A percentile compares a stretch with the other conserved stretches of the same genome.
These are phyloP conservation scores for Tachysurus vachellii DNA, from an alignment of 2,113 vertebrate species.

Conservation along the genomic window DNA sequence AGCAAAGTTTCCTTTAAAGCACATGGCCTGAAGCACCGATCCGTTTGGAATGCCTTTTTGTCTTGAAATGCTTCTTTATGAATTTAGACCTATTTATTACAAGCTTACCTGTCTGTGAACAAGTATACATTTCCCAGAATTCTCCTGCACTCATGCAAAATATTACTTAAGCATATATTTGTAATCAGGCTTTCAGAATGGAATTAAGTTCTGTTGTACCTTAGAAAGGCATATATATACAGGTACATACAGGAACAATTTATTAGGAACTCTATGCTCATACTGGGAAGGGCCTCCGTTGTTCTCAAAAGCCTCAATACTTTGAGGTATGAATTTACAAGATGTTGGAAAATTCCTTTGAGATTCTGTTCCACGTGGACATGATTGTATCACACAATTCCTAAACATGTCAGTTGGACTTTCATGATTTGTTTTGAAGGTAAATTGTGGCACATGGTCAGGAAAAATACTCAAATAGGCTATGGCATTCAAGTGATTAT, in stretches of 20 bases:
- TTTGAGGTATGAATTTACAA: too few relatives aligned
- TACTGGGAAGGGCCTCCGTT: not conserved
- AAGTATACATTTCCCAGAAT: constrained; percentile 2
- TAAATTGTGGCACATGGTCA: too few relatives aligned
- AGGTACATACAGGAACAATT: too few relatives aligned
- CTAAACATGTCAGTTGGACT: too few relatives aligned
- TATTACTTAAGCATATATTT: not conserved
- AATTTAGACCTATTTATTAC: constrained; percentile 35
- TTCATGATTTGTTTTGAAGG: too few relatives aligned
- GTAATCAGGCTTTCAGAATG: not conserved
- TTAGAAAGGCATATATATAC: not conserved
- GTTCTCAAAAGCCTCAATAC: too few relatives aligned
- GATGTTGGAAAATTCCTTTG: too few relatives aligned
- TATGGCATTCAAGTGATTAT: too few relatives aligned
- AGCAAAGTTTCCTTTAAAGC: constrained; percentile 33
- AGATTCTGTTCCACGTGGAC: too few relatives aligned
- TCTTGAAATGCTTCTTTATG: constrained; percentile 36
- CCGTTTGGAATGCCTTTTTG: constrained; percentile 28
- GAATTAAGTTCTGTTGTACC: not conserved
- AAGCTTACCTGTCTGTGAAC: constrained; percentile 17
- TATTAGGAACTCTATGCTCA: not conserved
- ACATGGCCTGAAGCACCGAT: constrained; percentile 41
- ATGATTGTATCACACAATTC: too few relatives aligned
- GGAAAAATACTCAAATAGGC: too few relatives aligned
- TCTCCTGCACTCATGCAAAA: not conserved